Evolutionary conservation across 2,888 invertebrate species (phyloP).

Genomic region (Melitaea athalia): DNA sequence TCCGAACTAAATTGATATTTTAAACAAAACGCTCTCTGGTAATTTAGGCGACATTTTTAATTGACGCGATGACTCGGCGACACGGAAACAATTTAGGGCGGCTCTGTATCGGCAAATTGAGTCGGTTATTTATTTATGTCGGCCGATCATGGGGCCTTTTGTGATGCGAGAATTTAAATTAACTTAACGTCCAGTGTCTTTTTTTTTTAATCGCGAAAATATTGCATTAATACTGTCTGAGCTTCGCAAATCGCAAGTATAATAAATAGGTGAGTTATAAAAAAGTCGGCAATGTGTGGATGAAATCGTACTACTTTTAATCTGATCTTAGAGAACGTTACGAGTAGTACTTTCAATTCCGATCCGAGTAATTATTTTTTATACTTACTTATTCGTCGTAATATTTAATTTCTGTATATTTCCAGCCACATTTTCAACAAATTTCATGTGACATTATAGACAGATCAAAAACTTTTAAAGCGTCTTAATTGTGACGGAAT

Average conservation of each 20-base stretch:
- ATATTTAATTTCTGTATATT: no score
- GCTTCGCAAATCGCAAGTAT: not conserved
- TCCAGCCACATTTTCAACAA: no score
- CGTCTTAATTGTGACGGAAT: no score
- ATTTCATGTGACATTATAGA: no score
- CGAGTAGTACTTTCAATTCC: no score
- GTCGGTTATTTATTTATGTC: slow-evolving; percentile 62
- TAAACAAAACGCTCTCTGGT: slow-evolving; percentile 28
- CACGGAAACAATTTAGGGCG: slow-evolving; percentile 47
- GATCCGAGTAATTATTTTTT: no score
- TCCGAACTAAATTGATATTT: slow-evolving; percentile 25
- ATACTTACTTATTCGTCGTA: no score
- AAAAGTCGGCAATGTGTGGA: not conserved
- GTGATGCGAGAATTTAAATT: slow-evolving; percentile 30
- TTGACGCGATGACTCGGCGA: slow-evolving; percentile 59
- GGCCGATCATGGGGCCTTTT: slow-evolving; percentile 29
- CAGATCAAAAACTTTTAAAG: no score
- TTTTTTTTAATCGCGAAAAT: slow-evolving; percentile 14
- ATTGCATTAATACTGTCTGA: not conserved
- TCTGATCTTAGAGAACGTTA: no score
- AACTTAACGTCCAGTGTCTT: slow-evolving; percentile 9
- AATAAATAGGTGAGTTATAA: not conserved
- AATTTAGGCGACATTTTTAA: slow-evolving; percentile 58
- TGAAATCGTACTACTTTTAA: not conserved
- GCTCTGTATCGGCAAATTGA: slow-evolving; percentile 60